Evolutionary conservation across 2,888 invertebrate species (phyloP).

Genomic region (Spatulosminthurus flaviceps): DNA sequence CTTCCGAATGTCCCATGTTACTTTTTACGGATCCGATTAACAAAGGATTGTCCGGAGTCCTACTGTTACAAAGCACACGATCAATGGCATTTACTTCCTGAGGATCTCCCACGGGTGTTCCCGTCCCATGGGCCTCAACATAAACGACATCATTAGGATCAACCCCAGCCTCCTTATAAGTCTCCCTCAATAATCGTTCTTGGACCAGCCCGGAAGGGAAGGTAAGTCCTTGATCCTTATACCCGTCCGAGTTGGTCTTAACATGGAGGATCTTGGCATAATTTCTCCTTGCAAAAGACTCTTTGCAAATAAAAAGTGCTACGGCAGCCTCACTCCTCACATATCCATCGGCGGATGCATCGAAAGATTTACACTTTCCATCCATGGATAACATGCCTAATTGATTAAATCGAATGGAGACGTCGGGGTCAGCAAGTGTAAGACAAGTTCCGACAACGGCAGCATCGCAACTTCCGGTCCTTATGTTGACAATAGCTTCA

Average conservation of each 20-base stretch:
- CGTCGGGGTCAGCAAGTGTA: constrained; percentile 69
- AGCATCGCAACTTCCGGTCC: constrained; percentile 90
- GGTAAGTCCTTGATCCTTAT: constrained; percentile 68
- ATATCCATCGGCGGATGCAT: constrained; percentile 80
- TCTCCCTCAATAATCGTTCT: constrained; percentile 72
- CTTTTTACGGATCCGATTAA: constrained; percentile 95
- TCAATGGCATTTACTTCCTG: constrained; percentile 95
- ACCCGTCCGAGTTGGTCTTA: constrained; percentile 93
- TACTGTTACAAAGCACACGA: constrained; percentile 74
- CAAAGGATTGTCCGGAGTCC: constrained; percentile 71
- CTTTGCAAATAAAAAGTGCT: constrained; percentile 82
- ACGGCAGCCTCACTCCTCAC: constrained; percentile 90
- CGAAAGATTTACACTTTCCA: constrained; percentile 68
- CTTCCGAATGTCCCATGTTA: constrained; percentile 92
- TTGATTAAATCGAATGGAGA: neutral
- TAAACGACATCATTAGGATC: constrained; percentile 77
- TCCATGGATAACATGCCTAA: constrained; percentile 4
- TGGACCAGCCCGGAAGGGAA: constrained; percentile 61
- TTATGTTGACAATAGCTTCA: constrained; percentile 83
- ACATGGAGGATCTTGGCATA: constrained; percentile 89
- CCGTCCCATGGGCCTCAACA: constrained; percentile 85
- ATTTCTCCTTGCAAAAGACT: constrained; percentile 77
- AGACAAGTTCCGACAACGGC: constrained; percentile 95
- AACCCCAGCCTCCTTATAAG: constrained; percentile 75
- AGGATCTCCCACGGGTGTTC: constrained; percentile 95